Evolutionary conservation across 2,113 vertebrate genomes (phyloP), one percentile per base, ranked within the genome.

Genomic region (Corvus hawaiiensis): DNA sequence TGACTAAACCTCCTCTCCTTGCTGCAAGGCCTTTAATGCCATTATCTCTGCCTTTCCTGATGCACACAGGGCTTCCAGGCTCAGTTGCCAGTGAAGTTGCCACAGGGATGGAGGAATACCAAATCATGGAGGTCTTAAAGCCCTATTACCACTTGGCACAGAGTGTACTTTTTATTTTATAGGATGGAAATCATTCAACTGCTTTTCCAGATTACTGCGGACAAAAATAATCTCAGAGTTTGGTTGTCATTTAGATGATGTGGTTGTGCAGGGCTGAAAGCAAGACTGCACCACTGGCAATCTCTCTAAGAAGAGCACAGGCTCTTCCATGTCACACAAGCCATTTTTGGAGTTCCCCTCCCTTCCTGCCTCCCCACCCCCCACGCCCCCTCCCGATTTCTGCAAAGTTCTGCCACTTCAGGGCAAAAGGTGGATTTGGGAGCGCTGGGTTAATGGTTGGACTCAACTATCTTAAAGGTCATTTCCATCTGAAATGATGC

Each of bases 291-390:
- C 8, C 33, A 16, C 8, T 90, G 58, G 16, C 26, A 69, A 66
- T 7, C 17, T 71, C 49, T 72, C 16, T 37, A 44, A 48, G 0
- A 1, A 69, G 11, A 59, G 15, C 41, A 16, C 11, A 0, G 2
- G 9, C 16, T 72, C 33, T 43, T 56, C n/a, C 41, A 69, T 5
- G 17, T 51, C 15, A 44, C 20, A 27, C 6, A 83, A 59, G 10
- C 7, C 0, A 33, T 85, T 90, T n/a, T 20, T 52, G 16, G 41
- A 68, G 17, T 24, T 35, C 22, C 14, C 22, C 33, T 58, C 32
- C 21, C 13, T 56, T 56, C 13, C 55, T 21, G 16, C 52, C 27
- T 28, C 10, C 24, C 6, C 23, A 10, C 23, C 20, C 55, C 10
- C 4, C 30, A 4, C 21, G 5, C 20, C 23, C 27, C 10, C 15